Evolutionary conservation across 2,888 invertebrate genomes (phyloP), one percentile per base, ranked within the genome.

Genomic region (Anorthoa munda): DNA sequence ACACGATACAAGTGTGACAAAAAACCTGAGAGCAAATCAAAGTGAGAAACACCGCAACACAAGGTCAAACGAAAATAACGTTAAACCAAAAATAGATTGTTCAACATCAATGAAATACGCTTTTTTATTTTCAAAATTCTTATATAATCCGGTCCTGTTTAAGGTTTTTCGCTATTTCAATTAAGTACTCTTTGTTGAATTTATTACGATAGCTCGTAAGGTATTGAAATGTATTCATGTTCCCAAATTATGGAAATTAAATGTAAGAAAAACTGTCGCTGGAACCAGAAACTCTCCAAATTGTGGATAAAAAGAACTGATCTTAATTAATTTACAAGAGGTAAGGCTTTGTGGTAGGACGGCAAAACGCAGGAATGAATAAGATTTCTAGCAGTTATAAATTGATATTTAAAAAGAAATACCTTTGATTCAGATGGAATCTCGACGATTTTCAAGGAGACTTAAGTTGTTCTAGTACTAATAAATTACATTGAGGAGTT

Each of bases 301-400:
- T 51, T 60, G n/a, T 55, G 46, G 69, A 68, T 77, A 67, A 74
- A 75, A 75, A 77, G 67, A 56, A 61, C 50, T 48, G 82, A 67
- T 77, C 60, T 77, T 82, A 77, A 77, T 77, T 77, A 82, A 82
- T 77, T 82, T 67, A 70, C 46, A 79, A 60, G 63, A 68, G 82
- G 60, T 75, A 46, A 17, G 15, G 51, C 45, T 79, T 79, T 50
- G 50, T 66, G 55, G 53, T 80, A 46, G 31, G 21, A 46, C 26
- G n/a, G 13, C 26, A 18, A 84, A 84, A 69, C 53, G 51, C 51
- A 67, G 55, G n/a, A 66, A 66, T 23, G 53, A 76, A 81, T 23
- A 68, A 69, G 55, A 81, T 76, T 81, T 59, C 17, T 66, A 18
- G 23, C 56, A 55, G 21, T 55, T 59, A 67, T 71, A 59, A 72